A percentile compares a stretch with the other conserved stretches of the same genome.
These are phyloP conservation scores for Trachymyrmex septentrionalis DNA, from an alignment of 1,140 invertebrate genomes.

Conservation along the genomic window DNA sequence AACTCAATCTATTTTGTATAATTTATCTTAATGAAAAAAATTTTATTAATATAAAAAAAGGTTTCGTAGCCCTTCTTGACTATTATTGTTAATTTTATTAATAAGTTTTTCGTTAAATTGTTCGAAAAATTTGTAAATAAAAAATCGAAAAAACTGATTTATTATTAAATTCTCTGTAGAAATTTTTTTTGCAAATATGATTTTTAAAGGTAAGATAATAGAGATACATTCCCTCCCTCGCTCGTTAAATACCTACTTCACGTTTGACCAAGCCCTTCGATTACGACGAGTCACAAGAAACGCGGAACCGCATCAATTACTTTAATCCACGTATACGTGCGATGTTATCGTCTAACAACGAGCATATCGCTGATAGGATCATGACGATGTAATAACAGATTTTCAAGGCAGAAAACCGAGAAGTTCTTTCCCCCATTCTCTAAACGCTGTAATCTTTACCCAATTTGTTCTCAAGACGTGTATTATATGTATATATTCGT, in stretches of 20 bases:
- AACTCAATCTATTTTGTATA: no score
- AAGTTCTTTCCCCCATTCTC: slow-evolving; percentile 12
- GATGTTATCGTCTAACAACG: slow-evolving; percentile 51
- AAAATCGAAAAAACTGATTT: not conserved
- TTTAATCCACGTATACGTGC: not conserved
- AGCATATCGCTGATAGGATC: slow-evolving; percentile 36
- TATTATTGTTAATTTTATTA: no score
- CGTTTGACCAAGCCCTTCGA: not conserved
- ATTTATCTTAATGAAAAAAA: no score
- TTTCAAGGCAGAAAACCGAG: slow-evolving; percentile 25
- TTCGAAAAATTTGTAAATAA: not conserved
- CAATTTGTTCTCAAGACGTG: slow-evolving; percentile 49
- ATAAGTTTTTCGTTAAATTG: not conserved
- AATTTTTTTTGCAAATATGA: not conserved
- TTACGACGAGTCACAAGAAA: not conserved
- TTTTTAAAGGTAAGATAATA: not conserved
- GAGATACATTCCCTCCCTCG: not conserved
- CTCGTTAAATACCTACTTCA: no score
- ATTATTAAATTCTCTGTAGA: not conserved
- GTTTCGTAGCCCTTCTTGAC: no score
- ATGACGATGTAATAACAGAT: slow-evolving; percentile 61
- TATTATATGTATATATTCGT: no score
- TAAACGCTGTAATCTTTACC: slow-evolving; percentile 39
- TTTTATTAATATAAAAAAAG: no score
- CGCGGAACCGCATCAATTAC: slow-evolving; percentile 19